These are phyloP conservation scores for Cyrtorhinus lividipennis DNA, from an alignment of 1,140 invertebrate genomes.

Conservation along the genomic window DNA sequence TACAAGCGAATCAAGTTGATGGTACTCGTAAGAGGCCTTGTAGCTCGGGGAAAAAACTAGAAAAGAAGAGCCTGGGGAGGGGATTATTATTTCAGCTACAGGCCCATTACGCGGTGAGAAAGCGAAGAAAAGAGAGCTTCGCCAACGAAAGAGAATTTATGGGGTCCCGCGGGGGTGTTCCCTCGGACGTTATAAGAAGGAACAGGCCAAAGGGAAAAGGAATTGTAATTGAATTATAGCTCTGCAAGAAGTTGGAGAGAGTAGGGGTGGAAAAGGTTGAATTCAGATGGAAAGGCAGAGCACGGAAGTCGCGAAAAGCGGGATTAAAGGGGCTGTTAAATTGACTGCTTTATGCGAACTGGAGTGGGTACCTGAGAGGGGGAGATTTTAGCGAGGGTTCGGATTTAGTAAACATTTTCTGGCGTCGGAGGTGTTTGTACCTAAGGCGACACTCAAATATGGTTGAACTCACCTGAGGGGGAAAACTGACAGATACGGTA, in stretches of 20 bases:
- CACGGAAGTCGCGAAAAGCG: background rate
- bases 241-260: background rate
- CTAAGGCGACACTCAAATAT: too few species aligned
- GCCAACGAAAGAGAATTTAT: background rate
- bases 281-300: background rate
- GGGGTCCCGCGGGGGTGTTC: slow-evolving; percentile 1
- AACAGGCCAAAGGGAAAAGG: background rate
- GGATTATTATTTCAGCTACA: slow-evolving; percentile 11
- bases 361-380: too few species aligned
- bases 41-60: background rate
- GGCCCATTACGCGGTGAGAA: slow-evolving; percentile 4
- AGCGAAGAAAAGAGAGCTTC: background rate
- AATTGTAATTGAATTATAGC: slow-evolving; percentile 11
- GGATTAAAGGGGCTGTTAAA: background rate
- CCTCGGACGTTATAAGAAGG: slow-evolving; percentile 6
- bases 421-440: too few species aligned
- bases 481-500: too few species aligned
- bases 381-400: too few species aligned
- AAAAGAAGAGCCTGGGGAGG: background rate
- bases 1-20: background rate
- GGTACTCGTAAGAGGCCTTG: background rate
- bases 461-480: too few species aligned
- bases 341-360: background rate
- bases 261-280: background rate
- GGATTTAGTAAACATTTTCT: too few species aligned